Evolutionary conservation across 2,797 vertebrate genomes (phyloP), one percentile per base, ranked within the genome.

Genomic region (Falco berigora): DNA sequence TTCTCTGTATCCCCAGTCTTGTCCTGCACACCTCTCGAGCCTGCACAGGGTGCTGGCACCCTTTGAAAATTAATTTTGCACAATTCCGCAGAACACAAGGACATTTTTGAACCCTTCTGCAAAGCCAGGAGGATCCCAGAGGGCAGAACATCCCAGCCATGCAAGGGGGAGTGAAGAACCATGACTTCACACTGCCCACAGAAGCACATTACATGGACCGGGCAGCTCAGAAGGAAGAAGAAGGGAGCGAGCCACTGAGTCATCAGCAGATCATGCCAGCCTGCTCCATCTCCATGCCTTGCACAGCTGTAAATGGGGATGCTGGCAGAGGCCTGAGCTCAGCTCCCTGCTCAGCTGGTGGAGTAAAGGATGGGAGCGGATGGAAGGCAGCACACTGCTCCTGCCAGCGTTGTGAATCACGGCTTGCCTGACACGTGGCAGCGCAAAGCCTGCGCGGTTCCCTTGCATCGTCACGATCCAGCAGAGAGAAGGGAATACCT

Each of bases 31-130:
- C 4, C 28, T 49, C 53, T 14, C 5, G 2, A 67, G 21, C 34
- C 81, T 8, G 53, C 74, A 5, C 2, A 1, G 52, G 30, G 52
- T 40, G 46, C 72, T 23, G 25, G 62, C 53, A n/a, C 20, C 17
- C 28, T 62, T 10, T 16, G 27, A 52, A 53, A 73, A 42, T 2
- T 1, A 25, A 44, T 62, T 71, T 53, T 42, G 27, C 64, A 24
- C 52, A 3, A 5, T 52, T 46, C 27, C 5, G 1, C 0, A 0
- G n/a, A 17, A 46, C 0, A 0, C 32, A 1, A 1, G 49, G 66
- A 16, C 20, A 3, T 38, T 52, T 63, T 47, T 16, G 42, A 50
- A 32, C 32, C 4, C 17, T 75, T 23, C 44, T 36, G 49, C 83
- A 55, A 34, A 66, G 76, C 47, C 83, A 50, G 68, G 28, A 81